A percentile compares a stretch with the other conserved stretches of the same genome.
phyloP scores from a whole-genome alignment of 1,140 invertebrate species.

The Rhyacophila brunnea region DNA sequence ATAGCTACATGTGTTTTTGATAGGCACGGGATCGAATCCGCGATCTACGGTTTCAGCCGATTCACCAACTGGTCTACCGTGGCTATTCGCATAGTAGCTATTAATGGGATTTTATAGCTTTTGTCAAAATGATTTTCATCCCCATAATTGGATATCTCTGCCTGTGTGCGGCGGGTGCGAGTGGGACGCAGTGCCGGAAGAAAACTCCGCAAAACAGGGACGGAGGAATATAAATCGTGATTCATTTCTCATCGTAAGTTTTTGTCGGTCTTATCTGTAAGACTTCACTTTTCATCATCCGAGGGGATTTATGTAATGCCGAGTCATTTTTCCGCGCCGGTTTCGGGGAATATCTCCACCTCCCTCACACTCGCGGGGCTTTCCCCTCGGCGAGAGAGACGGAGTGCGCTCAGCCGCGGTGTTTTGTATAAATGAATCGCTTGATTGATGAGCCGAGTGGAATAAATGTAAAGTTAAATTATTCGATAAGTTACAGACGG shows the following conservation, averaged over 20 bases:
- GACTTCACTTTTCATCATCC: slow-evolving; percentile 60
- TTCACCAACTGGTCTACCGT: too few relatives aligned
- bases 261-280: slow-evolving; percentile 60
- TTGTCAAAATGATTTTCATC: too few relatives aligned
- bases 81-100: too few relatives aligned
- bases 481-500: slow-evolving; percentile 59
- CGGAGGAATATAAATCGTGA: slow-evolving; percentile 54
- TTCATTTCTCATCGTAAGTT: slow-evolving; percentile 60
- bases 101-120: too few relatives aligned
- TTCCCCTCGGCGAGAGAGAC: slow-evolving; percentile 1
- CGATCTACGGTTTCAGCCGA: too few relatives aligned
- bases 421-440: slow-evolving; percentile 40
- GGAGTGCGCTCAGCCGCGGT: slow-evolving; percentile 20
- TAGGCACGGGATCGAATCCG: too few relatives aligned
- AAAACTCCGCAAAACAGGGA: slow-evolving; percentile 30
- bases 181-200: slow-evolving; percentile 28
- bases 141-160: not conserved
- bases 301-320: slow-evolving; percentile 59
- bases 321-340: slow-evolving; percentile 58
- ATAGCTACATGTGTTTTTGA: too few relatives aligned
- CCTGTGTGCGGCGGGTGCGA: slow-evolving; percentile 24
- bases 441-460: slow-evolving; percentile 59
- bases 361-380: slow-evolving; percentile 1
- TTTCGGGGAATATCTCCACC: slow-evolving; percentile 43
- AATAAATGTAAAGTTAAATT: slow-evolving; percentile 61